phyloP scores from a whole-genome alignment of 2,797 vertebrate genomes.

The Corythornis leucogaster region DNA sequence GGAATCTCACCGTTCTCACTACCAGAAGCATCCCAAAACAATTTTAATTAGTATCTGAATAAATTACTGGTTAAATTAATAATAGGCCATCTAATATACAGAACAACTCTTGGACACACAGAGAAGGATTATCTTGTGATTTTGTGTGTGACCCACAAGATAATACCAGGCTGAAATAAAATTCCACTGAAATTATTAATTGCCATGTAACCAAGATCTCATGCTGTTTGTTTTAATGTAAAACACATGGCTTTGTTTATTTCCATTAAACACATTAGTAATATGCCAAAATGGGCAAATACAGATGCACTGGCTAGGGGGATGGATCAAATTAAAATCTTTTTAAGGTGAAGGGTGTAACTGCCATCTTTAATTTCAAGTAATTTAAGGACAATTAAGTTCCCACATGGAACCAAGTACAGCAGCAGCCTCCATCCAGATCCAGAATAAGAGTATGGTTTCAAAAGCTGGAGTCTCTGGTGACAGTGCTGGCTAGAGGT shows the following conservation, averaged over 20 bases:
- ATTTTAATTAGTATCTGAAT: not conserved
- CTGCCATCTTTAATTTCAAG: conserved; percentile 39
- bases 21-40: conserved; percentile 4
- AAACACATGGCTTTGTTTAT: conserved; percentile 54
- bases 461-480: not conserved
- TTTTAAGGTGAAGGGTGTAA: conserved; percentile 48
- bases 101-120: conserved; percentile 7
- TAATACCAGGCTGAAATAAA: conserved; percentile 50
- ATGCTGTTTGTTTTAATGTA: conserved; percentile 38
- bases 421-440: not conserved
- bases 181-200: conserved; percentile 38
- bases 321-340: conserved; percentile 46
- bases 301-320: conserved; percentile 16
- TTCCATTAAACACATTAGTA: conserved; percentile 39
- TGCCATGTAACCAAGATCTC: not conserved
- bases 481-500: not conserved
- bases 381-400: conserved; percentile 18
- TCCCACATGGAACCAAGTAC: not conserved
- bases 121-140: conserved; percentile 6
- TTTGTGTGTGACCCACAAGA: not conserved
- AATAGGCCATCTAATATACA: not conserved
- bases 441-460: not conserved
- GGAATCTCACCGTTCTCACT: not conserved
- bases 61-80: conserved; percentile 20
- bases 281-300: conserved; percentile 15